Evolutionary conservation across 2,888 invertebrate genomes (phyloP), one percentile per base, ranked within the genome.

Genomic region (Rhodophaea formosa): DNA sequence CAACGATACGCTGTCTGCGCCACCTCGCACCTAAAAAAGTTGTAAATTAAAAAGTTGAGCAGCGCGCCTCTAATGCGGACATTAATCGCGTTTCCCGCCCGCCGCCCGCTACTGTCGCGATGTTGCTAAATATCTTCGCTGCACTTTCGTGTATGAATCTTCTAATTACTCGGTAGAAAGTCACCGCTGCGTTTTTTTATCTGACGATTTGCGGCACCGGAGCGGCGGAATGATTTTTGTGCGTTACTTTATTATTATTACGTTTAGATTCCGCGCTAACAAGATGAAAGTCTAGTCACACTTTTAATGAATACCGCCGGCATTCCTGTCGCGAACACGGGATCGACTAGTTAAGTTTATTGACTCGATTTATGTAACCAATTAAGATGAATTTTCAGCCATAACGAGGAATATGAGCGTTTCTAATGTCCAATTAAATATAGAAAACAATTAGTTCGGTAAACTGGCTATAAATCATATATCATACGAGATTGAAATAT

Each of bases 71-170:
- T 56, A 56, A 60, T 45, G 59, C 65, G 61, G 62, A 66, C 68
- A 71, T 72, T 68, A 71, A 72, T 71, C 69, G 63, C 68, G 69
- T 71, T 72, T 71, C 68, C 62, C 66, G 67, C 64, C 63, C 62
- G 61, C 65, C 72, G 75, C 71, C 12, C 35, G 67, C 65, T 7
- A 39, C 63, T 62, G 60, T 65, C 72, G 75, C 71, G 68, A 62
- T 67, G 65, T 61, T 65, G 64, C 70, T 72, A 70, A 75, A 77
- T 76, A 74, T 67, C 70, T 71, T 65, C 58, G 61, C 65, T 70
- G 79, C 81, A 85, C 80, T 88, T 84, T 88, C 88, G 88, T 90
- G 88, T 82, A 79, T 80, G 84, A 84, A 88, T 89, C 86, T 86
- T 85, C 81, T 88, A 89, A 89, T 89, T 88, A 77, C 79, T 70